Conservation (phyloP, 1,140 invertebrate genomes). For the Triops longicaudatus region DNA sequence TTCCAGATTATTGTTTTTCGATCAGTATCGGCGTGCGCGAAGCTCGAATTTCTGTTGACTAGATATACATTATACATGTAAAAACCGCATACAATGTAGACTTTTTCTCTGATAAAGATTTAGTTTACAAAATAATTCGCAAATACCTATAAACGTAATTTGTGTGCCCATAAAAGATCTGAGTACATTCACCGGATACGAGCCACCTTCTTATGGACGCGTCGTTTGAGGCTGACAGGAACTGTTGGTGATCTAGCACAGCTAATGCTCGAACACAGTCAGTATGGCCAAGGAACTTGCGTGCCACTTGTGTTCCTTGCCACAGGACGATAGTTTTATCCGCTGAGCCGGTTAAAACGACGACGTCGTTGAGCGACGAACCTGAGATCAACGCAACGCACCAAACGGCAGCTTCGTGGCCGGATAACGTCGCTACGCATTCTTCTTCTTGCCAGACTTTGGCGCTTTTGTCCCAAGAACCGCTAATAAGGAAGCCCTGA, state of each 20-base stretch:
- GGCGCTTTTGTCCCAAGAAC: slow-evolving; percentile 85
- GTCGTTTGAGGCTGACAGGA: slow-evolving; percentile 88
- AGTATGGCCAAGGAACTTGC: slow-evolving; percentile 57
- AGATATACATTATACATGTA: too few relatives aligned
- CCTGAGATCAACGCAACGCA: slow-evolving; percentile 52
- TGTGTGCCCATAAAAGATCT: slow-evolving; percentile 68
- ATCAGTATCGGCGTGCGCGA: too few relatives aligned
- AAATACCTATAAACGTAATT: slow-evolving; percentile 50
- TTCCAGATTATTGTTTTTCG: too few relatives aligned
- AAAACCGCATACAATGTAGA: too few relatives aligned
- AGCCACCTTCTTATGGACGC: slow-evolving; percentile 72
- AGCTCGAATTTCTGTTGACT: background rate
- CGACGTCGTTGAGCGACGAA: slow-evolving; percentile 42
- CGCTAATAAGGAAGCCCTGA: slow-evolving; percentile 54
- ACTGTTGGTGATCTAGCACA: slow-evolving; percentile 55
- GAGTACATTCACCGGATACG: slow-evolving; percentile 62
- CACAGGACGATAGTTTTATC: slow-evolving; percentile 84
- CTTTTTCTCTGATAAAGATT: too few relatives aligned
- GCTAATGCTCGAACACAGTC: slow-evolving; percentile 80
- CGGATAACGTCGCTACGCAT: slow-evolving; percentile 52
- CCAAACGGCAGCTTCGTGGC: slow-evolving; percentile 85
- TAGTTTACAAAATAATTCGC: too few relatives aligned
- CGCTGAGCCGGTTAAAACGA: slow-evolving; percentile 75
- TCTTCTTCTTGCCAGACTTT: slow-evolving; percentile 61
- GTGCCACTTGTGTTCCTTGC: slow-evolving; percentile 48